These are phyloP conservation scores for Netelia virgata DNA, from an alignment of 2,888 invertebrate species.

Conservation along the genomic window DNA sequence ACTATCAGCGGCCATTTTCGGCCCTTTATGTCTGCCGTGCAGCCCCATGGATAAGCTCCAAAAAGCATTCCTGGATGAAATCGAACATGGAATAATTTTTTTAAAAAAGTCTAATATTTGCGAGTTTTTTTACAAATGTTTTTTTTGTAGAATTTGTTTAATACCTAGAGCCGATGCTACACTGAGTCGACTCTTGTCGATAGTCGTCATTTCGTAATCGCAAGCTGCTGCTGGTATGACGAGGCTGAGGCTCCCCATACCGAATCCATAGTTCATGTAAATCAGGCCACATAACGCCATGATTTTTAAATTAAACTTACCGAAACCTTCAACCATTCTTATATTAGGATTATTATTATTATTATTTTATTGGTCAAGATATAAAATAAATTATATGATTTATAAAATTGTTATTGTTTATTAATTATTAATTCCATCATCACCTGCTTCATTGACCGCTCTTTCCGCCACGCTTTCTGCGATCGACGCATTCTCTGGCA, in stretches of 20 bases:
- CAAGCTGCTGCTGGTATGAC: slow-evolving; percentile 93
- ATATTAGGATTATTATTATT: background rate
- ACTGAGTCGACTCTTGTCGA: slow-evolving; percentile 92
- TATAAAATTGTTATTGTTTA: background rate
- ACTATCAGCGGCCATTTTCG: slow-evolving; percentile 88
- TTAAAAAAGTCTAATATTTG: background rate
- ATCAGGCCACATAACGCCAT: slow-evolving; percentile 92
- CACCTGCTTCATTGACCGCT: slow-evolving; percentile 79
- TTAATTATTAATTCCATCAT: background rate
- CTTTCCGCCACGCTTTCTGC: slow-evolving; percentile 75
- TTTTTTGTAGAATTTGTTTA: slow-evolving; percentile 9
- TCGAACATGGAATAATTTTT: slow-evolving; percentile 14
- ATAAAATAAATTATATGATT: background rate
- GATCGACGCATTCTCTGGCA: slow-evolving; percentile 23
- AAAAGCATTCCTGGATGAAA: slow-evolving; percentile 88
- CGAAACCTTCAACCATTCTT: slow-evolving; percentile 88
- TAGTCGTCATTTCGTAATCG: slow-evolving; percentile 92
- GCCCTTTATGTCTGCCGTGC: slow-evolving; percentile 89
- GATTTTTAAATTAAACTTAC: slow-evolving; percentile 92
- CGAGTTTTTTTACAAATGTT: background rate
- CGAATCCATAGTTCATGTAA: slow-evolving; percentile 93
- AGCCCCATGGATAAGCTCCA: slow-evolving; percentile 91
- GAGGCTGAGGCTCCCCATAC: slow-evolving; percentile 92
- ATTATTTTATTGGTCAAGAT: background rate
- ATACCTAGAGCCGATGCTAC: slow-evolving; percentile 92